Evolutionary conservation across 1,140 invertebrate species (phyloP).

Genomic region (Ceratina australensis): DNA sequence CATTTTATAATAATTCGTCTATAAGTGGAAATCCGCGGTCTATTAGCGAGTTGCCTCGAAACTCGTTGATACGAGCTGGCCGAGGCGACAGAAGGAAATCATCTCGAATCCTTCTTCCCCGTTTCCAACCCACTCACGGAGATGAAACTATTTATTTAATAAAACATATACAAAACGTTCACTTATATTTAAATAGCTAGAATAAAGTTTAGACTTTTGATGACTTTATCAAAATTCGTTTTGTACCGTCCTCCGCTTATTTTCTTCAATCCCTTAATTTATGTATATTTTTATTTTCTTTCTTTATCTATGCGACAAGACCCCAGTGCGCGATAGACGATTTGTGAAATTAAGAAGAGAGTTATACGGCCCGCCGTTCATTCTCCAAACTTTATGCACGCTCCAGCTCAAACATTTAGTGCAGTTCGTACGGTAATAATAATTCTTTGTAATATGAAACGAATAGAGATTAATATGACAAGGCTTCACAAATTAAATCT

Average conservation of each 20-base stretch:
- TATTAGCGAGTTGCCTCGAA: conserved; percentile 11
- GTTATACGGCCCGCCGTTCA: conserved; percentile 15
- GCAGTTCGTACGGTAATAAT: too few relatives aligned
- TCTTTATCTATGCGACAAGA: neutral
- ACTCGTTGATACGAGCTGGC: conserved; percentile 29
- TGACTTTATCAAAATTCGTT: conserved; percentile 27
- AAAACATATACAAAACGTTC: conserved; percentile 2
- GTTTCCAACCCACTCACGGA: neutral
- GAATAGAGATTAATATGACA: too few relatives aligned
- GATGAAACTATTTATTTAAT: neutral
- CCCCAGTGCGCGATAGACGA: neutral
- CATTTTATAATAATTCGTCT: too few relatives aligned
- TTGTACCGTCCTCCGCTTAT: neutral
- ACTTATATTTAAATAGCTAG: neutral
- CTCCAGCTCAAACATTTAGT: too few relatives aligned
- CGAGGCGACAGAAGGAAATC: neutral
- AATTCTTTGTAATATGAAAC: too few relatives aligned
- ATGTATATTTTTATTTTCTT: neutral
- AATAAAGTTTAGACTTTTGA: neutral
- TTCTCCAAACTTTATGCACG: neutral
- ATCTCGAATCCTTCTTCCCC: too few relatives aligned
- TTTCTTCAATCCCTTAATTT: neutral
- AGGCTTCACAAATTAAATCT: too few relatives aligned
- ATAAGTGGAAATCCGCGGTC: too few relatives aligned
- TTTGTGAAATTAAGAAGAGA: conserved; percentile 29